These are phyloP conservation scores for Steatornis caripensis DNA, from an alignment of 2,113 vertebrate genomes.

Conservation along the genomic window DNA sequence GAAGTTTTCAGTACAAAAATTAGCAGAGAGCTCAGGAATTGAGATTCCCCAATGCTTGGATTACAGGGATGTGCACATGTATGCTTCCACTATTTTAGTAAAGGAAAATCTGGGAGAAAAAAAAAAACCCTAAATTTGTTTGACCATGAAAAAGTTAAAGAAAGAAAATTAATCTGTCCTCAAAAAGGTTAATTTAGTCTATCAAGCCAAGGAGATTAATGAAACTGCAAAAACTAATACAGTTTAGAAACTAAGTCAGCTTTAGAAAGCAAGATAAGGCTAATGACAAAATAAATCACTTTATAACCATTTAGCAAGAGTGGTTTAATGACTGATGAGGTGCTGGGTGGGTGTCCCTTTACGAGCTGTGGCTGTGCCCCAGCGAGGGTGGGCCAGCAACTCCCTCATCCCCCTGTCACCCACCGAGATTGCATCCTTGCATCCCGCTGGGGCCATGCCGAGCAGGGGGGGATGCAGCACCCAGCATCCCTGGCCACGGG, in stretches of 20 bases:
- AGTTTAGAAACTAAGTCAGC: constrained; percentile 15
- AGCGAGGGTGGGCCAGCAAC: background rate
- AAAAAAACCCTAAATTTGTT: background rate
- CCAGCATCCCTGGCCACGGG: rapidly evolving
- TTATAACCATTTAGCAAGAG: background rate
- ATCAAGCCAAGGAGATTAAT: background rate
- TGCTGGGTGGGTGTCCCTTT: background rate
- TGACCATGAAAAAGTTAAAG: background rate
- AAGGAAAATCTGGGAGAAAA: background rate
- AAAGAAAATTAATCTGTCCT: background rate
- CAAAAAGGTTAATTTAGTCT: background rate
- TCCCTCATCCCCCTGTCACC: background rate
- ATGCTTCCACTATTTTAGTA: background rate
- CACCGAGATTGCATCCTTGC: background rate
- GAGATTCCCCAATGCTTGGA: background rate
- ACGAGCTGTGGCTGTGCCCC: rapidly evolving
- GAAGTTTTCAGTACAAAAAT: background rate
- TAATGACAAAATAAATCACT: constrained; percentile 47
- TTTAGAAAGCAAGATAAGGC: constrained; percentile 44
- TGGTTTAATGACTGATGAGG: background rate
- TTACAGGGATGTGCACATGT: rapidly evolving
- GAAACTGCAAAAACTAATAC: background rate
- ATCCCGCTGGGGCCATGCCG: rapidly evolving
- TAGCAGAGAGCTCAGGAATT: background rate
- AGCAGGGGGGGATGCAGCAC: background rate